Conservation (phyloP, 2,888 invertebrate species). For the Sialis fuliginosa region DNA sequence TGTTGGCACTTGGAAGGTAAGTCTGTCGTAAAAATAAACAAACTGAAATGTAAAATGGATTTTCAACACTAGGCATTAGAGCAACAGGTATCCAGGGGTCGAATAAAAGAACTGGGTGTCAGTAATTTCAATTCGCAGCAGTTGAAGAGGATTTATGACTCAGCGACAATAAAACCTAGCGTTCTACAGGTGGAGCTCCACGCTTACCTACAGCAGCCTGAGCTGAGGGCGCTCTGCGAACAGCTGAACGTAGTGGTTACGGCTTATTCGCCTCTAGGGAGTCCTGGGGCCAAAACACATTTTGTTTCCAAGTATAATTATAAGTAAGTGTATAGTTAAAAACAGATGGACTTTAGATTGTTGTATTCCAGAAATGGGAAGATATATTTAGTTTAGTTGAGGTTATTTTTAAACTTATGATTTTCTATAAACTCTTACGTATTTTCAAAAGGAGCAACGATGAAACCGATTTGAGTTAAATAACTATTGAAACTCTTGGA, state of each 20-base stretch:
- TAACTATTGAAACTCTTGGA: too few relatives aligned
- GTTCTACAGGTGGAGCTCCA: slow-evolving; percentile 62
- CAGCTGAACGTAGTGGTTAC: slow-evolving; percentile 43
- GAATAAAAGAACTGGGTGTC: slow-evolving; percentile 52
- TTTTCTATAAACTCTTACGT: background rate
- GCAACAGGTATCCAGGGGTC: slow-evolving; percentile 41
- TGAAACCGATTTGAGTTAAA: too few relatives aligned
- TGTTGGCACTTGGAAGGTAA: slow-evolving; percentile 52
- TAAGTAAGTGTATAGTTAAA: slow-evolving; percentile 22
- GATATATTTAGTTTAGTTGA: background rate
- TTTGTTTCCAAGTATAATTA: slow-evolving; percentile 43
- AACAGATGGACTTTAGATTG: background rate
- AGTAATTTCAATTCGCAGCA: slow-evolving; percentile 64
- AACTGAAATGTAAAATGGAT: background rate
- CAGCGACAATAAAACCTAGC: slow-evolving; percentile 45
- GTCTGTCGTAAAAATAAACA: background rate
- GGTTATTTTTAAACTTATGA: background rate
- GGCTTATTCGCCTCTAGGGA: slow-evolving; percentile 55
- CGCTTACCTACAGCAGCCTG: slow-evolving; percentile 54
- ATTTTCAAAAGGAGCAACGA: background rate
- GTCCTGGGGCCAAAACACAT: slow-evolving; percentile 47
- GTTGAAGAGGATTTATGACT: slow-evolving; percentile 39
- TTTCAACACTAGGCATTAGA: slow-evolving; percentile 36
- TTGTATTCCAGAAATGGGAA: background rate
- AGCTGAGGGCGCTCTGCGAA: slow-evolving; percentile 41